Conservation (phyloP, 1,140 invertebrate genomes). For the Danaus melanippus region DNA sequence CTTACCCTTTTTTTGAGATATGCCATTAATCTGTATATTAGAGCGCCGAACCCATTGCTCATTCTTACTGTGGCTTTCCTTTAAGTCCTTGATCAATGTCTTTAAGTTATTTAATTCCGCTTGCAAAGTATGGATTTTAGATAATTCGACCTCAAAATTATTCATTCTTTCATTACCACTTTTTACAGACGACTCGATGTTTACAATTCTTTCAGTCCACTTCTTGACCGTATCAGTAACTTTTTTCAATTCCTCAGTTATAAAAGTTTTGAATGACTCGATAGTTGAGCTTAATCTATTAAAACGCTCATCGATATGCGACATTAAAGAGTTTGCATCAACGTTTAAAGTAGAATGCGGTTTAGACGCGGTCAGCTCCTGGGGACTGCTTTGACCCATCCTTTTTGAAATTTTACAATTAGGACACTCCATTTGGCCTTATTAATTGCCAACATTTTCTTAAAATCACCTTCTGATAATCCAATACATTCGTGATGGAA, state of each 20-base stretch:
- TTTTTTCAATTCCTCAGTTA: conserved; percentile 8
- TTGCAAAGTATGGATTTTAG: conserved; percentile 8
- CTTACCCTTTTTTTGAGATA: background rate
- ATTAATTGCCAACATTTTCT: conserved; percentile 7
- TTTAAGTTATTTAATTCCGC: conserved; percentile 4
- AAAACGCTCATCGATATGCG: conserved; percentile 7
- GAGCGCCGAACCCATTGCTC: conserved; percentile 7
- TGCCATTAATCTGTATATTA: background rate
- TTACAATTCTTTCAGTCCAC: conserved; percentile 4
- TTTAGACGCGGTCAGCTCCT: background rate
- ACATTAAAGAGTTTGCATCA: background rate
- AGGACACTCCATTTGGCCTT: conserved; percentile 7
- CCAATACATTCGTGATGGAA: conserved; percentile 2
- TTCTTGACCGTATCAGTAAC: conserved; percentile 5
- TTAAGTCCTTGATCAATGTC: no score
- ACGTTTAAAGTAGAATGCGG: background rate
- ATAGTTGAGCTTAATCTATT: conserved; percentile 4
- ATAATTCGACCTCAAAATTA: conserved; percentile 8
- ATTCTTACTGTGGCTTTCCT: conserved; percentile 2
- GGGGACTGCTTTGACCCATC: background rate
- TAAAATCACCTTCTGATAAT: conserved; percentile 1
- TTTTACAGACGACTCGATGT: conserved; percentile 9
- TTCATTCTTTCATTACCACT: background rate
- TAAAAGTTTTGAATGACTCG: conserved; percentile 3
- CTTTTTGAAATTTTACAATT: conserved; percentile 3